A percentile compares a stretch with the other conserved stretches of the same genome.
phyloP scores from a whole-genome alignment of 1,140 invertebrate species.

The Maconellicoccus hirsutus region DNA sequence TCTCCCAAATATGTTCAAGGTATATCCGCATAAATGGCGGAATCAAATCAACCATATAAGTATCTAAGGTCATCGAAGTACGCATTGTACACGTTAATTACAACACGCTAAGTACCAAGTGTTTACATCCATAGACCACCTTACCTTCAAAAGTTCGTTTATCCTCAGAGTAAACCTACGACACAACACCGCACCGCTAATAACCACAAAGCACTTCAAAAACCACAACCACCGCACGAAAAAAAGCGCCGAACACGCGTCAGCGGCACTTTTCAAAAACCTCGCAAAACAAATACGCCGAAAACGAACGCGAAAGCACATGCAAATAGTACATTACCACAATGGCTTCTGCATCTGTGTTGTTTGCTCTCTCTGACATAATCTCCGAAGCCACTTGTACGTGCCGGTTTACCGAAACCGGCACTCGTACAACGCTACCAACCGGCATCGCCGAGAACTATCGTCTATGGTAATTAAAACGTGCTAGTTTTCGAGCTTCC shows the following conservation, averaged over 20 bases:
- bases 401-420: not conserved
- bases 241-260: not conserved
- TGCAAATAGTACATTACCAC: not conserved
- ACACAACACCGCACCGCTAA: not conserved
- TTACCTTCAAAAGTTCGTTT: not conserved
- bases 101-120: not conserved
- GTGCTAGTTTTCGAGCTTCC: too few relatives aligned
- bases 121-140: not conserved
- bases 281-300: not conserved
- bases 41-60: conserved; percentile 1
- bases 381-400: not conserved
- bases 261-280: not conserved
- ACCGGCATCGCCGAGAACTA: not conserved
- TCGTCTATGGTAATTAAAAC: too few relatives aligned
- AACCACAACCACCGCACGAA: too few relatives aligned
- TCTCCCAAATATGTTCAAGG: not conserved
- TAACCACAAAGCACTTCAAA: not conserved
- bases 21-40: not conserved
- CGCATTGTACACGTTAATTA: not conserved
- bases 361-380: not conserved
- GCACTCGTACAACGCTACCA: not conserved
- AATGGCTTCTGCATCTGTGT: not conserved
- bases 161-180: not conserved
- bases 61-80: not conserved
- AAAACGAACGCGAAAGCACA: not conserved